A percentile compares a stretch with the other conserved stretches of the same genome.
These are phyloP conservation scores for Promerops cafer DNA, from an alignment of 2,113 vertebrate genomes.

Conservation along the genomic window DNA sequence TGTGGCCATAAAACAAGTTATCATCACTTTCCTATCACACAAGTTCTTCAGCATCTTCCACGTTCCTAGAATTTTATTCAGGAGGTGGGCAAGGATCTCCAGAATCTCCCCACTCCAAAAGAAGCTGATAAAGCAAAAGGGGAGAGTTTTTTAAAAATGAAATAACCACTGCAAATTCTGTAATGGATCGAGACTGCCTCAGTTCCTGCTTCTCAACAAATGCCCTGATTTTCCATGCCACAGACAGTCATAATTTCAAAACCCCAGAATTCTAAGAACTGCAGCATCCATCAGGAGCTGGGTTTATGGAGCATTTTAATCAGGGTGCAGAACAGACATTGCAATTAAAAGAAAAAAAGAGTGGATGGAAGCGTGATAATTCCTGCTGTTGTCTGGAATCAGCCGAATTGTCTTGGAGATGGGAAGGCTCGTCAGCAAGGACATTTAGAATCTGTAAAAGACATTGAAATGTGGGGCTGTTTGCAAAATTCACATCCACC, in stretches of 20 bases:
- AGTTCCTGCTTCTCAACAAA: not conserved
- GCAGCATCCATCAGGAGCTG: not conserved
- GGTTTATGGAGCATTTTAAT: not conserved
- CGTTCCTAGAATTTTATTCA: not conserved
- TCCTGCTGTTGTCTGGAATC: not conserved
- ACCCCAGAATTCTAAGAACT: not conserved
- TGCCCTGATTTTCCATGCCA: not conserved
- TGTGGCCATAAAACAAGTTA: not conserved
- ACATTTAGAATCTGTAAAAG: not conserved
- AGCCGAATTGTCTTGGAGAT: constrained; percentile 18
- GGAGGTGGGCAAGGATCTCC: not conserved
- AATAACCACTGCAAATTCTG: not conserved
- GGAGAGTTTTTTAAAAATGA: not conserved
- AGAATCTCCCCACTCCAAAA: not conserved
- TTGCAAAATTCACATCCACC: not conserved
- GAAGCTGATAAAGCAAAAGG: not conserved
- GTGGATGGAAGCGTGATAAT: not conserved
- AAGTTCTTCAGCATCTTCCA: not conserved
- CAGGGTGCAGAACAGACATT: not conserved
- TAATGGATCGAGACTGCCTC: not conserved
- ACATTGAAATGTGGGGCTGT: not conserved
- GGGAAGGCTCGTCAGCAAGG: not conserved
- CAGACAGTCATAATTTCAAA: not conserved
- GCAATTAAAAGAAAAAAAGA: not conserved
- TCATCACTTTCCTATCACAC: not conserved